A percentile compares a stretch with the other conserved stretches of the same genome.
Conservation (phyloP, 2,888 invertebrate genomes). For the Stictocephala bisonia region DNA sequence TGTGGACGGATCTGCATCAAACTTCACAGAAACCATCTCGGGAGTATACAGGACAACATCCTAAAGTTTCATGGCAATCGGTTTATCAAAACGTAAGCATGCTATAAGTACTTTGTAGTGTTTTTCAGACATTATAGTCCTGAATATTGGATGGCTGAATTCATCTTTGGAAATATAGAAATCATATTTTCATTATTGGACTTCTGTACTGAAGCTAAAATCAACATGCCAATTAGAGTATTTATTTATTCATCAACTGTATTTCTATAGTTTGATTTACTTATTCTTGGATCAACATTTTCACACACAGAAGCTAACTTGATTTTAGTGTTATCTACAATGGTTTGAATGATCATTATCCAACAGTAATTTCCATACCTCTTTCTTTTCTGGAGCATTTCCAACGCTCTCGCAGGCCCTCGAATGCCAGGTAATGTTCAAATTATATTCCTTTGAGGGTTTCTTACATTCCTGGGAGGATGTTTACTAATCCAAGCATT, state of each 20-base stretch:
- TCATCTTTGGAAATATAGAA: not conserved
- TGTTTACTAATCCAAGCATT: not conserved
- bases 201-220: slow-evolving; percentile 11
- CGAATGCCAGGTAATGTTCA: no score
- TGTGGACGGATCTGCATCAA: no score
- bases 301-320: not conserved
- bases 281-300: not conserved
- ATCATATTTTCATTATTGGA: not conserved
- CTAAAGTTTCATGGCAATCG: no score
- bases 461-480: not conserved
- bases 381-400: not conserved
- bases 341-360: not conserved
- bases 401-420: no score
- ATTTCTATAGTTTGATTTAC: slow-evolving; percentile 1
- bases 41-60: no score
- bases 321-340: not conserved
- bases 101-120: no score
- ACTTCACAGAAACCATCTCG: no score
- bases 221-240: not conserved
- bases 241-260: not conserved
- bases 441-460: no score
- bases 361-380: not conserved
- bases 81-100: no score
- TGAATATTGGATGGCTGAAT: no score
- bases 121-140: no score